Conservation (phyloP, 2,797 vertebrate genomes). For the Enteromius unitaeniatus region DNA sequence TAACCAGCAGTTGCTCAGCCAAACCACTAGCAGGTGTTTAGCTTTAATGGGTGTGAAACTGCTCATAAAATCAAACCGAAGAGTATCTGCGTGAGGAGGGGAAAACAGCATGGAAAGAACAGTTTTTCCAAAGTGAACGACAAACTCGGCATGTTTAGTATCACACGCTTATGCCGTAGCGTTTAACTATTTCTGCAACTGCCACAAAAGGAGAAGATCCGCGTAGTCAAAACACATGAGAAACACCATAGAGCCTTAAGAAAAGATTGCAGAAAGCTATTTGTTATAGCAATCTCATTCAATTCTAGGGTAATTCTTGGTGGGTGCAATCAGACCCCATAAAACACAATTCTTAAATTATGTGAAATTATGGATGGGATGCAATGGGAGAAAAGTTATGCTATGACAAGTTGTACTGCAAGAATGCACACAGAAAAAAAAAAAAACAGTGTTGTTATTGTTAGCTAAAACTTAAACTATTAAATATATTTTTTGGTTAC, state of each 20-base stretch:
- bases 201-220: not conserved
- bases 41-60: constrained; percentile 38
- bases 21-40: constrained; percentile 47
- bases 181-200: not conserved
- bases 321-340: too few relatives aligned
- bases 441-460: not conserved
- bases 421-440: not conserved
- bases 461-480: not conserved
- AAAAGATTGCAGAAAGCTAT: not conserved
- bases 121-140: not conserved
- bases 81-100: not conserved
- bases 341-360: not conserved
- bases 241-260: not conserved
- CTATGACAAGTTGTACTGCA: not conserved
- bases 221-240: not conserved
- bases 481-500: not conserved
- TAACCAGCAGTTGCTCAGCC: constrained; percentile 42
- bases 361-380: not conserved
- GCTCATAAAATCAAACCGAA: constrained; percentile 38
- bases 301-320: not conserved
- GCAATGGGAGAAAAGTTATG: not conserved
- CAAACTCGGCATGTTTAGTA: constrained; percentile 1
- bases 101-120: not conserved
- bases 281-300: not conserved
- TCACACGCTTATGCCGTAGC: not conserved